Evolutionary conservation across 2,113 vertebrate species (phyloP), one percentile per base, ranked within the genome.

Genomic region (Gorsachius goisagi): DNA sequence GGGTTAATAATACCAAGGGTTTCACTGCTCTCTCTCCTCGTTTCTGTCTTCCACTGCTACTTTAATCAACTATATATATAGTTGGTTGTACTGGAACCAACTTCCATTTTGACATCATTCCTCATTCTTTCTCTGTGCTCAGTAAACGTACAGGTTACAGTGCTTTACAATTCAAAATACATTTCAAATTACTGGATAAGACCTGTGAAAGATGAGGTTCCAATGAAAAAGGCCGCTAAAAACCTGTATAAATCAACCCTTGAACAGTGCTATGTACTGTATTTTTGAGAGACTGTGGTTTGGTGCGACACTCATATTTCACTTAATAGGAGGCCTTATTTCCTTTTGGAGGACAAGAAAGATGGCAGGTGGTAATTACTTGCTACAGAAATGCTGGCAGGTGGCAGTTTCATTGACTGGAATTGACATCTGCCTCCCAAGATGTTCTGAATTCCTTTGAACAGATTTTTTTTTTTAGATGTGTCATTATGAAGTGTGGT

Each of bases 331-430:
- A 88, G 71, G 53, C 80, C 75, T 75, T 93, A 75, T 45, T 95
- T 91, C 74, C 85, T 88, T 85, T 60, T 79, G 30, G 78, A 94
- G 88, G 74, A 69, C 50, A 26, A 67, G 59, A 73, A 84, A 15
- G 50, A 53, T 88, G 39, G 85, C 95, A 97, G 85, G 82, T 95
- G 86, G 89, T 91, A 96, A 95, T 97, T 95, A 89, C 53, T 87
- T 93, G 81, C 63, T 92, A 56, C 79, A 93, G 77, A 90, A 97
- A 88, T 83, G 78, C 88, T 92, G 84, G 78, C 94, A 97, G 92
- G 82, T 97, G 91, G 85, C 87, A 89, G 80, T 91, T 94, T 89
- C 81, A 88, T 75, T 90, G 79, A 59, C 90, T 80, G 78, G 90
- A 97, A 91, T 60, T 93, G 82, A 93, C 78, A 84, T 93, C 75